Evolutionary conservation across 2,797 vertebrate species (phyloP).

Genomic region (Falco naumanni): DNA sequence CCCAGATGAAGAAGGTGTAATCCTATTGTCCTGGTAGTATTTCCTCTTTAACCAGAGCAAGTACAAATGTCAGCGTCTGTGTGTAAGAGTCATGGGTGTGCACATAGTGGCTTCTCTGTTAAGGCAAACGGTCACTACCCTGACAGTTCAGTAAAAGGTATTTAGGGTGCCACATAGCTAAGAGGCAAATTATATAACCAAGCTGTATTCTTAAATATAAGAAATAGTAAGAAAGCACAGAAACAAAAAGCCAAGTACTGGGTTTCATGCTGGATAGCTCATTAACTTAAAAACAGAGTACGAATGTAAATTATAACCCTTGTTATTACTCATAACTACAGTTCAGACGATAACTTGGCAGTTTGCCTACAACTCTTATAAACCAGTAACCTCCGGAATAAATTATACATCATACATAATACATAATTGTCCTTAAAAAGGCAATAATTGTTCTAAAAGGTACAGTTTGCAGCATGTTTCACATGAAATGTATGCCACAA

Average conservation of each 20-base stretch:
- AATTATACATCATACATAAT: constrained; percentile 69
- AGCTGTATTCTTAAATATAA: constrained; percentile 32
- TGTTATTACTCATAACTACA: constrained; percentile 77
- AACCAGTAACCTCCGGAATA: constrained; percentile 72
- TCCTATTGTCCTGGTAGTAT: background rate
- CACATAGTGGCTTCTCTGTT: background rate
- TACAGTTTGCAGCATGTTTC: constrained; percentile 2
- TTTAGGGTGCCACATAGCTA: background rate
- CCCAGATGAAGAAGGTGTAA: background rate
- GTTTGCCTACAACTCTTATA: constrained; percentile 66
- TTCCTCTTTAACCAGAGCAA: background rate
- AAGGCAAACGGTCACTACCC: background rate
- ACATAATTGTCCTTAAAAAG: constrained; percentile 77
- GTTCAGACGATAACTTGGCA: constrained; percentile 74
- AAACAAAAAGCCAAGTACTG: constrained; percentile 63
- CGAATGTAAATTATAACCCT: constrained; percentile 77
- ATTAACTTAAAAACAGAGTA: constrained; percentile 79
- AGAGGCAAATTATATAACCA: constrained; percentile 50
- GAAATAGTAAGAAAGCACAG: background rate
- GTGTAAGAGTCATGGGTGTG: background rate
- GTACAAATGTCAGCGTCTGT: background rate
- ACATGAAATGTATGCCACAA: background rate
- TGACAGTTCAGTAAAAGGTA: background rate
- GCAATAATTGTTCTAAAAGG: constrained; percentile 62
- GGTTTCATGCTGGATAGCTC: constrained; percentile 72